These are phyloP conservation scores for Mystacides longicornis DNA, from an alignment of 2,888 invertebrate genomes.

Conservation along the genomic window DNA sequence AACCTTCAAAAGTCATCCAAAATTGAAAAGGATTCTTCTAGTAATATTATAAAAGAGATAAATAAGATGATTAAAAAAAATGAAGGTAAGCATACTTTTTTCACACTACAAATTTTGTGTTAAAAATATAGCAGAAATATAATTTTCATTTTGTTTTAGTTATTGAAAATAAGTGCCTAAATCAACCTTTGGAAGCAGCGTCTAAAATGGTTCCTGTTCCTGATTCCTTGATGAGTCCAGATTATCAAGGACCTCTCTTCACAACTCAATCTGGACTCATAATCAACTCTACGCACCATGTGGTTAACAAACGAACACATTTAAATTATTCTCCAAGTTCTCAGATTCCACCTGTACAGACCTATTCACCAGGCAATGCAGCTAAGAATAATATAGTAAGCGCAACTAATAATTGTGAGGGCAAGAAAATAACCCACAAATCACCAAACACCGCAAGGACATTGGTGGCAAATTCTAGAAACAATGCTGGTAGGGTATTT, in stretches of 20 bases:
- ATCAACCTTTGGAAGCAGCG: conserved; percentile 66
- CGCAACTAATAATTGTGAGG: conserved; percentile 10
- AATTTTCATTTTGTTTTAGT: background rate
- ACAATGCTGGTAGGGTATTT: conserved; percentile 5
- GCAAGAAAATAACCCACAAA: conserved; percentile 9
- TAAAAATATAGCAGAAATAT: background rate
- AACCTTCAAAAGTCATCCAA: background rate
- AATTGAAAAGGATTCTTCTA: background rate
- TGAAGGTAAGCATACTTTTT: background rate
- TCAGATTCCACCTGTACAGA: conserved; percentile 6
- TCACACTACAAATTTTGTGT: background rate
- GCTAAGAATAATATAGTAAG: conserved; percentile 9
- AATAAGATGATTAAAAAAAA: no score
- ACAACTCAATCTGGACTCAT: conserved; percentile 25
- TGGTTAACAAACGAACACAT: conserved; percentile 5
- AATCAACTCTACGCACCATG: conserved; percentile 5
- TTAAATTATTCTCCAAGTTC: background rate
- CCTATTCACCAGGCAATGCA: conserved; percentile 7
- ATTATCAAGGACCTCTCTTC: conserved; percentile 54
- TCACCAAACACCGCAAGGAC: conserved; percentile 2
- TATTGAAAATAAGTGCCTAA: conserved; percentile 34
- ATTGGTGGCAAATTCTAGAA: conserved; percentile 13
- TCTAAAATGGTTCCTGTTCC: conserved; percentile 85
- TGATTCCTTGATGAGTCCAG: conserved; percentile 80
- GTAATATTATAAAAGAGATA: background rate